phyloP scores from a whole-genome alignment of 2,113 vertebrate genomes.

The Cyanocitta stelleri region DNA sequence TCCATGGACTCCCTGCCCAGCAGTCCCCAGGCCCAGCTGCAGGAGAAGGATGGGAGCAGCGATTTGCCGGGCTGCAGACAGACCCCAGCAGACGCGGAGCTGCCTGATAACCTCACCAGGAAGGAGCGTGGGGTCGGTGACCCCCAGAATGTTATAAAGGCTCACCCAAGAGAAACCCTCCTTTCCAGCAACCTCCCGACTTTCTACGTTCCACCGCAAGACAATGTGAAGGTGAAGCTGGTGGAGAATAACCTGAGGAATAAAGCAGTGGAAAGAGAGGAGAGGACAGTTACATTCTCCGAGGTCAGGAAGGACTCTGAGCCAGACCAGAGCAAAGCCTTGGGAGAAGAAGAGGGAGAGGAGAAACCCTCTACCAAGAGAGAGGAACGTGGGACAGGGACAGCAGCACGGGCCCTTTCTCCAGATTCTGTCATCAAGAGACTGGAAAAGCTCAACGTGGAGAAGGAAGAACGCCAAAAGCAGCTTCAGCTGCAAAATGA shows the following conservation, averaged over 20 bases:
- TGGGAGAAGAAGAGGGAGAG: not conserved
- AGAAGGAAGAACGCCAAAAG: constrained; percentile 87
- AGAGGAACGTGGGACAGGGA: not conserved
- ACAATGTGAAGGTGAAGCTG: constrained; percentile 43
- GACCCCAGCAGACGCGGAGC: not conserved
- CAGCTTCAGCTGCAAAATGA: constrained; percentile 87
- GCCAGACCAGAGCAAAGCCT: not conserved
- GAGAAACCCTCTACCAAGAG: constrained; percentile 1
- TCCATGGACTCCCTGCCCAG: constrained; percentile 5
- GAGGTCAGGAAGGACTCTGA: not conserved
- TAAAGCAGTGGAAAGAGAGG: constrained; percentile 43
- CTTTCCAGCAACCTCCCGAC: constrained; percentile 82
- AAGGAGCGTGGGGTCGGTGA: not conserved
- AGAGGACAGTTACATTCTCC: not conserved
- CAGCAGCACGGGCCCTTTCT: constrained; percentile 24
- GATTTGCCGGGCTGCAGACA: not conserved
- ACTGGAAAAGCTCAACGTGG: constrained; percentile 85
- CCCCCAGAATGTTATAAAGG: constrained; percentile 29
- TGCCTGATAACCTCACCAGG: not conserved
- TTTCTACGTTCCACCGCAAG: constrained; percentile 84
- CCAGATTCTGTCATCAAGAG: constrained; percentile 78
- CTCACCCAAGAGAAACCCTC: constrained; percentile 59
- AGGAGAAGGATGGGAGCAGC: constrained; percentile 43
- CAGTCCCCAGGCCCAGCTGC: constrained; percentile 37
- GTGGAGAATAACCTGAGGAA: constrained; percentile 61